Conservation (phyloP, 2,888 invertebrate genomes). For the Cinara cedri region DNA sequence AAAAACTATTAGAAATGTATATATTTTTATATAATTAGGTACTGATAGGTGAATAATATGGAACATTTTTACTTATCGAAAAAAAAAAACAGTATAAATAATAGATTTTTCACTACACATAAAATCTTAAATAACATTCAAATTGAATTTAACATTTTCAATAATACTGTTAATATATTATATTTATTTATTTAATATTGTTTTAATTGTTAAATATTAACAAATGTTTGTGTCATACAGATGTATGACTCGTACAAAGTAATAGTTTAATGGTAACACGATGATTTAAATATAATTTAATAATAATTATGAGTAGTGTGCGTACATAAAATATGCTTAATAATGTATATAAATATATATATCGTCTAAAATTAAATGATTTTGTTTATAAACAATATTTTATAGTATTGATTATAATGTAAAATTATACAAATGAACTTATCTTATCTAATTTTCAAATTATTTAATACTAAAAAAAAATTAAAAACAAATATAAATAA, state of each 20-base stretch:
- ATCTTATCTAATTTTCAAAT: constrained; percentile 4
- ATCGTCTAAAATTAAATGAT: constrained; percentile 34
- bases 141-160: background rate
- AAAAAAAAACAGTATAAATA: too few relatives aligned
- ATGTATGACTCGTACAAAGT: constrained; percentile 15
- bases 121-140: too few relatives aligned
- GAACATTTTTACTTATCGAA: too few relatives aligned
- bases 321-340: constrained; percentile 31
- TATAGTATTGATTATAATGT: background rate
- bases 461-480: constrained; percentile 35
- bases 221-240: background rate
- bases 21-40: too few relatives aligned
- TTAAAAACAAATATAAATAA: constrained; percentile 42
- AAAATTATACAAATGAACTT: constrained; percentile 28
- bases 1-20: too few relatives aligned
- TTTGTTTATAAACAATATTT: background rate
- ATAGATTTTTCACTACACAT: too few relatives aligned
- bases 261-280: constrained; percentile 50
- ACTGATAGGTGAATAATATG: too few relatives aligned
- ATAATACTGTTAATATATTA: constrained; percentile 17
- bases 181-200: background rate
- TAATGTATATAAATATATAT: background rate
- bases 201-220: constrained; percentile 35
- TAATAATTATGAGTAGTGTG: background rate
- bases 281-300: constrained; percentile 8